Evolutionary conservation across 53 echinoderm and acorn worm species (phyloP), one percentile per base, ranked within the genome.

Genomic region (Echinometra lucunter): DNA sequence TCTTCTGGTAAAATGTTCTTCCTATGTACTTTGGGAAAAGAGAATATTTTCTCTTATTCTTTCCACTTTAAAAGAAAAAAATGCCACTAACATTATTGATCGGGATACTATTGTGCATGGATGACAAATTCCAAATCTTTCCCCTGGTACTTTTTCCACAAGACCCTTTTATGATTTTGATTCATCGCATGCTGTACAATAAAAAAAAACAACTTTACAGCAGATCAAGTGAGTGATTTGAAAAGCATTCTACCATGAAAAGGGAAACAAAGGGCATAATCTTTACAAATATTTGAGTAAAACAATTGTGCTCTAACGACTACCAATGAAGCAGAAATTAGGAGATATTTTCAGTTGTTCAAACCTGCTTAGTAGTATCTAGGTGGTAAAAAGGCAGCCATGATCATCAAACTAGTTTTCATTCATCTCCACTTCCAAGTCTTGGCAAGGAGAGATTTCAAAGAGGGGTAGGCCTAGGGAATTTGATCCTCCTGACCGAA

Each of bases 401-500:
- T 63, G 63, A 63, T 63, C 63, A 21, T 63, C 63, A 19, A 9
- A 63, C n/a, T n/a, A n/a, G n/a, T 72, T 78, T 21, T 42, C 78
- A 78, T 78, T 78, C 78, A 78, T 78, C 78, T 8, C 21, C 35
- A 13, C 35, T 72, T 13, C 35, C 32, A 32, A 49, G 6, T 78
- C 78, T 78, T 78, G 78, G 78, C 78, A 78, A 19, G 78, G 38
- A 40, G 38, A 11, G 8, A 78, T 21, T 40, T 38, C 21, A 78
- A 78, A 23, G 78, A n/a, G 21, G 88, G 15, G 56, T 19, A 55
- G 56, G 56, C 8, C n/a, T n/a, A n/a, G n/a, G n/a, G 55, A 87
- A 88, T 56, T 88, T 56, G 56, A 88, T 88, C 53, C 88, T 32
- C 32, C 15, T 88, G 88, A 88, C 88, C 88, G 3, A 49, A 2